phyloP scores from a whole-genome alignment of 2,888 invertebrate species.

The Drosophila quinaria region DNA sequence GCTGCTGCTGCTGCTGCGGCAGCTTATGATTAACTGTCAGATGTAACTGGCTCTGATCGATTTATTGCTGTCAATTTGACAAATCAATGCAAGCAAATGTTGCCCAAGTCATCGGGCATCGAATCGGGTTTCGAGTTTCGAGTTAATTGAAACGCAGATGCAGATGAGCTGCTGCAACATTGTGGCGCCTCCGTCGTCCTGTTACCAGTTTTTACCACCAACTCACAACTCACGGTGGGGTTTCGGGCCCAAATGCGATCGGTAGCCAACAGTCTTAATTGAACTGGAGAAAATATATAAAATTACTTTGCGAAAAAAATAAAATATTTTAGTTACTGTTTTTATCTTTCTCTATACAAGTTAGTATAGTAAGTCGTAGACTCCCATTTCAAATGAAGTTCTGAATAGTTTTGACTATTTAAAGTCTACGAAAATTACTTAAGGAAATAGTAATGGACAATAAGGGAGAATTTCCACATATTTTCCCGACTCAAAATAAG shows the following conservation, averaged over 20 bases:
- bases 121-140: not conserved
- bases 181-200: conserved; percentile 35
- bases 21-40: conserved; percentile 79
- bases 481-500: too few relatives aligned
- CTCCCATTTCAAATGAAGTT: too few relatives aligned
- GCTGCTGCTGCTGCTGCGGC: conserved; percentile 18
- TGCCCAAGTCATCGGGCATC: conserved; percentile 23
- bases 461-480: too few relatives aligned
- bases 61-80: conserved; percentile 83
- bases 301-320: not conserved
- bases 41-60: conserved; percentile 74
- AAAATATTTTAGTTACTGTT: not conserved
- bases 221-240: conserved; percentile 17
- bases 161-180: conserved; percentile 41
- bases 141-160: conserved; percentile 50
- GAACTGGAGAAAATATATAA: not conserved
- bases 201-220: conserved; percentile 51
- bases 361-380: too few relatives aligned
- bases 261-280: not conserved
- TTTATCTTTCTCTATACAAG: too few relatives aligned
- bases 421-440: too few relatives aligned
- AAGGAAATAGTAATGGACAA: too few relatives aligned
- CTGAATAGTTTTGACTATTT: too few relatives aligned
- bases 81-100: conserved; percentile 72
- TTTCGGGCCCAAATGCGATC: not conserved